Percentiles rank a stretch among this genome's conserved stretches.
Conservation (phyloP, 2,888 invertebrate species). For the Pyrocoelia pectoralis region DNA sequence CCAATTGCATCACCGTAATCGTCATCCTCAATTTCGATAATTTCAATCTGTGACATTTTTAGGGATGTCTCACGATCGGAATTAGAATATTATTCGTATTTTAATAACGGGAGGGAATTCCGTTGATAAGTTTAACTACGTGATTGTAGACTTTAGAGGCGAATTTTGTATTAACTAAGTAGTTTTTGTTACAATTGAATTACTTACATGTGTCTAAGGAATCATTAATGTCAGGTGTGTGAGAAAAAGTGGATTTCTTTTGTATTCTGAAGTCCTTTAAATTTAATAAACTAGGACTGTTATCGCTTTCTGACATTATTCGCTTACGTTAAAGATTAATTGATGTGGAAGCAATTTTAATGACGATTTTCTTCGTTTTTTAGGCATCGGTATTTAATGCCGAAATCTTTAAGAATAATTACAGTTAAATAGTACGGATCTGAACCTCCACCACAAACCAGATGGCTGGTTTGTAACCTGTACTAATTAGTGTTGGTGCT, state of each 20-base stretch:
- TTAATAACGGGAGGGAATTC: conserved; percentile 13
- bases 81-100: conserved; percentile 12
- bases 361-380: neutral
- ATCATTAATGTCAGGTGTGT: conserved; percentile 38
- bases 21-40: neutral
- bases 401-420: conserved; percentile 21
- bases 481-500: no score
- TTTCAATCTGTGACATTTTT: neutral
- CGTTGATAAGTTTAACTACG: no score
- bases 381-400: neutral
- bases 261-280: conserved; percentile 75
- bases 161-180: conserved; percentile 8
- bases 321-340: neutral
- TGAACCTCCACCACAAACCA: no score
- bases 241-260: conserved; percentile 63
- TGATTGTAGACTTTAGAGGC: no score
- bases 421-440: no score
- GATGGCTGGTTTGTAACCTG: no score
- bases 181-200: neutral
- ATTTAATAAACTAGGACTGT: conserved; percentile 68
- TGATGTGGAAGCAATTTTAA: neutral
- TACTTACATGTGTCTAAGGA: conserved; percentile 24
- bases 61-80: conserved; percentile 13
- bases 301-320: conserved; percentile 57
- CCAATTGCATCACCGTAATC: neutral